A percentile compares a stretch with the other conserved stretches of the same genome.
These are phyloP conservation scores for Holothuria scabra DNA, from an alignment of 53 echinoderm and acorn worm species.

Conservation along the genomic window DNA sequence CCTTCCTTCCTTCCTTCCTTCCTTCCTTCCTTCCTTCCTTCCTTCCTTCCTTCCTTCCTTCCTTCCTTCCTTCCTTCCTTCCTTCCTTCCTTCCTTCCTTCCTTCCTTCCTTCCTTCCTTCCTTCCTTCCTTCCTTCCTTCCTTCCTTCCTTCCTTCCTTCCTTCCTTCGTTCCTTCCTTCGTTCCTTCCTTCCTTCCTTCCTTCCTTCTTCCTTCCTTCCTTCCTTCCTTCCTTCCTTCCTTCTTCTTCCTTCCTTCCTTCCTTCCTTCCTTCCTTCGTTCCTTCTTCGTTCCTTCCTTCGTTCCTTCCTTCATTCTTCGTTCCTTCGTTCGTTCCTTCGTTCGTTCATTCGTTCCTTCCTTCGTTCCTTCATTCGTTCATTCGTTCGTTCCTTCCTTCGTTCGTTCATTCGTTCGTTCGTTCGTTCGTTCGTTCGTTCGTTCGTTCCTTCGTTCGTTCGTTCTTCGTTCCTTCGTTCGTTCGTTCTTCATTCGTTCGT, in stretches of 20 bases:
- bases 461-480: too few relatives aligned
- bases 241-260: neutral
- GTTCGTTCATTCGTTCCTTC: too few relatives aligned
- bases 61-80: too few relatives aligned
- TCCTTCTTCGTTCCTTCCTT: neutral
- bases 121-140: slow-evolving; percentile 16
- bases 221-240: neutral
- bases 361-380: too few relatives aligned
- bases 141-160: slow-evolving; percentile 21
- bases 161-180: slow-evolving; percentile 14
- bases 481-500: neutral
- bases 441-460: too few relatives aligned
- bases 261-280: neutral
- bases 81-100: neutral
- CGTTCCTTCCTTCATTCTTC: neutral
- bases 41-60: too few relatives aligned
- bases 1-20: too few relatives aligned
- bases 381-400: too few relatives aligned
- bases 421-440: too few relatives aligned
- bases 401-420: too few relatives aligned
- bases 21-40: too few relatives aligned
- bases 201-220: neutral
- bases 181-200: neutral
- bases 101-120: slow-evolving; percentile 4
- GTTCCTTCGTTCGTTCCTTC: too few relatives aligned